phyloP scores from a whole-genome alignment of 92 coral and sea anemone genomes.

The Meandrina meandrites region DNA sequence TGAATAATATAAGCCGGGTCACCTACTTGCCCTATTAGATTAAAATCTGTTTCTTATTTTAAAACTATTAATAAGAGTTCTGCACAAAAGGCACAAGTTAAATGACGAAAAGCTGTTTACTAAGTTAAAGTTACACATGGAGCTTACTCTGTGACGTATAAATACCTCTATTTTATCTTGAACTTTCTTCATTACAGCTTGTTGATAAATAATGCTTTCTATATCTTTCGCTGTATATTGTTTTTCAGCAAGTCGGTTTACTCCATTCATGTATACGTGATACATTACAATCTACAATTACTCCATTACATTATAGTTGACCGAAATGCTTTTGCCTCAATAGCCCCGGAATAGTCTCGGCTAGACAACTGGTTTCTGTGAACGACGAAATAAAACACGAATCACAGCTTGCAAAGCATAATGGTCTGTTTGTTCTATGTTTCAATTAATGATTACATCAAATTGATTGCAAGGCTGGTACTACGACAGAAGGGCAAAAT shows the following conservation, averaged over 20 bases:
- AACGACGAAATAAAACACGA: background rate
- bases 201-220: background rate
- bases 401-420: background rate
- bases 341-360: too few relatives aligned
- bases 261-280: background rate
- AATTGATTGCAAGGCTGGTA: too few relatives aligned
- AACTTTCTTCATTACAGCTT: conserved; percentile 7
- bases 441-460: too few relatives aligned
- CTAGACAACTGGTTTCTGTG: background rate
- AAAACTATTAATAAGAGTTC: background rate
- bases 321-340: background rate
- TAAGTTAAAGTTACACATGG: background rate
- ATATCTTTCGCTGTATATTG: background rate
- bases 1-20: background rate
- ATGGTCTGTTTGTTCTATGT: background rate
- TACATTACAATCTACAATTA: background rate
- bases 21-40: background rate
- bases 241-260: background rate
- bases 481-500: too few relatives aligned
- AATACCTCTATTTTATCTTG: conserved; percentile 2
- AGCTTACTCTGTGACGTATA: background rate
- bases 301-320: background rate
- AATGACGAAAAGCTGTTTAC: background rate
- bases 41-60: background rate
- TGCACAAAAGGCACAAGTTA: background rate